Evolutionary conservation across 1,140 invertebrate species (phyloP).

Genomic region (Globodera ellingtonae): DNA sequence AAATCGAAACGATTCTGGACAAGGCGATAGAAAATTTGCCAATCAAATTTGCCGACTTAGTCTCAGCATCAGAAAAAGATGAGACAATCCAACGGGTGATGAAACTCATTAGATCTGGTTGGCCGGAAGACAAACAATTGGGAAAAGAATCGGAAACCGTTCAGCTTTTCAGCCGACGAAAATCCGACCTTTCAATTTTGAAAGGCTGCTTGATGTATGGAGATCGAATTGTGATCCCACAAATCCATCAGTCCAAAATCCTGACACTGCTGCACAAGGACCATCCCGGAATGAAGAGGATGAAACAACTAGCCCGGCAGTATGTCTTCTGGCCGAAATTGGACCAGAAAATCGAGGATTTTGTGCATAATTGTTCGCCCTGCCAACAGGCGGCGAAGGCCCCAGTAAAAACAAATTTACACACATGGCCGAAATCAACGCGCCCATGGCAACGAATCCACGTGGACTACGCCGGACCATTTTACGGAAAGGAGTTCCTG

Average conservation of each 20-base stretch:
- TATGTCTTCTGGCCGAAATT: background rate
- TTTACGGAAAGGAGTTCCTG: background rate
- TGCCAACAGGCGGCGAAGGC: background rate
- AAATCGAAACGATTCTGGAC: no score
- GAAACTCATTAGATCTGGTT: background rate
- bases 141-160: no score
- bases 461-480: background rate
- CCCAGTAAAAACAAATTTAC: background rate
- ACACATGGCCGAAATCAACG: background rate
- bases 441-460: background rate
- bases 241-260: no score
- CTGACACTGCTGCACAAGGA: no score
- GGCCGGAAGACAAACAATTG: background rate
- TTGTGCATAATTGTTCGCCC: background rate
- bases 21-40: no score
- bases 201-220: no score
- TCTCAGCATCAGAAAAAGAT: background rate
- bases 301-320: no score
- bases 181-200: no score
- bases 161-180: no score
- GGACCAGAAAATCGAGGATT: background rate
- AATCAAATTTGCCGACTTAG: no score
- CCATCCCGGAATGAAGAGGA: no score
- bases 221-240: no score
- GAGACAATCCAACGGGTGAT: background rate